These are phyloP conservation scores for Synanceia verrucosa DNA, from an alignment of 2,797 vertebrate genomes.

Conservation along the genomic window DNA sequence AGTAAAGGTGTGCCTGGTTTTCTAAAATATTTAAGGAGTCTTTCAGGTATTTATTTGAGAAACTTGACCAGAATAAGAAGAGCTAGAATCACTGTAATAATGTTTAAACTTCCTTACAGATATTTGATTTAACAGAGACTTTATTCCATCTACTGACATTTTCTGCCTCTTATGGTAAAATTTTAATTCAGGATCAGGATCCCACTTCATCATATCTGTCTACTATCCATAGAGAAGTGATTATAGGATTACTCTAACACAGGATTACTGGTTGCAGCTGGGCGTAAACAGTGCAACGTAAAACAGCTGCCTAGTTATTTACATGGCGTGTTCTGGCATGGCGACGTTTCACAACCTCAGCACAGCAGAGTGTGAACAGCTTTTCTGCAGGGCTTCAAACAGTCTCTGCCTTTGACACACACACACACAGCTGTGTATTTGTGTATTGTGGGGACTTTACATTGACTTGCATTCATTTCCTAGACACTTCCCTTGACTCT, in stretches of 20 bases:
- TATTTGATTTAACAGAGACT: not conserved
- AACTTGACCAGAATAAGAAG: not conserved
- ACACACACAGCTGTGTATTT: no score
- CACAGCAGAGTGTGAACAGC: slow-evolving; percentile 14
- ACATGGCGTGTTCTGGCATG: slow-evolving; percentile 59
- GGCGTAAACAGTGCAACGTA: slow-evolving; percentile 4
- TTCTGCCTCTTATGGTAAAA: slow-evolving; percentile 3
- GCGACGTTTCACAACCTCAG: slow-evolving; percentile 24
- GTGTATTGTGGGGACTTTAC: no score
- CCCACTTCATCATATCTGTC: slow-evolving; percentile 22
- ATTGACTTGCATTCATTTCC: no score
- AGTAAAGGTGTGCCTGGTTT: not conserved
- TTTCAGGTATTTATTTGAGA: not conserved
- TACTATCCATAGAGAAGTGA: slow-evolving; percentile 31
- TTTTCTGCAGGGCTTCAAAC: slow-evolving; percentile 45
- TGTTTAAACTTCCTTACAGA: not conserved
- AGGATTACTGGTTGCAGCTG: slow-evolving; percentile 26
- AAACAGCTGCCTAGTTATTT: slow-evolving; percentile 43
- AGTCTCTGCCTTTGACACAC: slow-evolving; percentile 5
- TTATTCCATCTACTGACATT: not conserved
- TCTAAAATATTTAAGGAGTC: not conserved
- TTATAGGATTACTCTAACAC: slow-evolving; percentile 36
- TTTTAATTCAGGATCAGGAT: slow-evolving; percentile 47
- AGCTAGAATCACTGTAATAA: not conserved
- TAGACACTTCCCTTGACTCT: no score